Evolutionary conservation across 2,888 invertebrate species (phyloP), one percentile per base, ranked within the genome.

Genomic region (Plagodis pulveraria): DNA sequence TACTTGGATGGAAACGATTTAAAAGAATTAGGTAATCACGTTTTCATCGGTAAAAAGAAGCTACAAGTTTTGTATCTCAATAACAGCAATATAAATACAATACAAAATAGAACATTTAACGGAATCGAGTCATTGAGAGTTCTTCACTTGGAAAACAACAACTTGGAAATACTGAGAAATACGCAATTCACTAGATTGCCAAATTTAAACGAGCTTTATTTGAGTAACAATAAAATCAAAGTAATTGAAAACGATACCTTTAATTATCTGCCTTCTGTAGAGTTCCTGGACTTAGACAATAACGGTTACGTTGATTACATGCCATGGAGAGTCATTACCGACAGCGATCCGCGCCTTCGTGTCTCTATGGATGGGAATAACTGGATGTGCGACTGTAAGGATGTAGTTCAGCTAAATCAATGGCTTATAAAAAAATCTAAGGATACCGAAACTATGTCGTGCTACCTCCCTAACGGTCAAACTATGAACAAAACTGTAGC

Each of bases 41-140:
- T 96, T 80, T 97, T 98, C 88, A 96, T 97, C 81, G 97, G 97
- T 64, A 96, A 97, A 89, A 96, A 96, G 86, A 95, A 96, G 84
- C 91, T 97, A 67, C 95, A 96, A 88, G 95, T 95, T 72, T 92
- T 97, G 70, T 97, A 94, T 87, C 93, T 97, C 69, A 97, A 97
- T 90, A 95, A 95, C 86, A 96, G 96, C 86, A 95, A 96, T 77
- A 95, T 97, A 69, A 94, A 94, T 68, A 94, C 95, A 69, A 94
- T 97, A 81, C 95, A 96, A 91, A 97, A 97, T 89, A 94, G 96
- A 80, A 96, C 96, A 66, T 97, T 97, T 88, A 96, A 96, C 91
- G 97, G 97, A 51, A 95, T 96, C 58, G 95, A 95, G 72, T 94
- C 95, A 56, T 89, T 97, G 71, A 94, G 95, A 82, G 94, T 96